These are phyloP conservation scores for Orchesella flavescens DNA, from an alignment of 2,888 invertebrate species.

Conservation along the genomic window DNA sequence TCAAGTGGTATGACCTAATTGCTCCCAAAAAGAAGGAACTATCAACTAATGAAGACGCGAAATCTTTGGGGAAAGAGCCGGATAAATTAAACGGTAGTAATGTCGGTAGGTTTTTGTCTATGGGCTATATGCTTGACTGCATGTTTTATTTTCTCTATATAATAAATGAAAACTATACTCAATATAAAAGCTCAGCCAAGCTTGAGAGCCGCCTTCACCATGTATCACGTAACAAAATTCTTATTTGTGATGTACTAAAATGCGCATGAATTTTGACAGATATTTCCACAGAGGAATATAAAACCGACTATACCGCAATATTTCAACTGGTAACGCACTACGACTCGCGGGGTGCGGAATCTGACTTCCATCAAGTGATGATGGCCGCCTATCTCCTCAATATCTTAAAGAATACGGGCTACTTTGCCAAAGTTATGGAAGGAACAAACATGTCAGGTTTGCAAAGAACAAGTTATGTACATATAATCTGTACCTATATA, in stretches of 20 bases:
- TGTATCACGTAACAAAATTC: background rate
- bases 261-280: constrained; percentile 15
- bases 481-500: too few species aligned
- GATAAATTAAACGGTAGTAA: background rate
- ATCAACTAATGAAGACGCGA: constrained; percentile 21
- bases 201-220: too few species aligned
- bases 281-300: constrained; percentile 62
- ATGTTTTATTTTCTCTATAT: background rate
- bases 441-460: constrained; percentile 40
- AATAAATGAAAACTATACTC: background rate
- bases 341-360: constrained; percentile 53
- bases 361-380: constrained; percentile 68
- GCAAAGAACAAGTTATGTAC: background rate
- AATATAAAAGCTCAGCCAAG: too few species aligned
- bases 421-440: constrained; percentile 37
- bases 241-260: background rate
- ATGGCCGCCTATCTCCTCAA: constrained; percentile 68
- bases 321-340: constrained; percentile 70
- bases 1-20: constrained; percentile 65
- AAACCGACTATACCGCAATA: constrained; percentile 65
- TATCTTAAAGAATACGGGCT: constrained; percentile 60
- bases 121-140: background rate
- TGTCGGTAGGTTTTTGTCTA: background rate
- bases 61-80: background rate
- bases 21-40: constrained; percentile 41